Base-by-base conservation (phyloP, 2,888 invertebrate genomes). In the Busseola fusca region DNA sequence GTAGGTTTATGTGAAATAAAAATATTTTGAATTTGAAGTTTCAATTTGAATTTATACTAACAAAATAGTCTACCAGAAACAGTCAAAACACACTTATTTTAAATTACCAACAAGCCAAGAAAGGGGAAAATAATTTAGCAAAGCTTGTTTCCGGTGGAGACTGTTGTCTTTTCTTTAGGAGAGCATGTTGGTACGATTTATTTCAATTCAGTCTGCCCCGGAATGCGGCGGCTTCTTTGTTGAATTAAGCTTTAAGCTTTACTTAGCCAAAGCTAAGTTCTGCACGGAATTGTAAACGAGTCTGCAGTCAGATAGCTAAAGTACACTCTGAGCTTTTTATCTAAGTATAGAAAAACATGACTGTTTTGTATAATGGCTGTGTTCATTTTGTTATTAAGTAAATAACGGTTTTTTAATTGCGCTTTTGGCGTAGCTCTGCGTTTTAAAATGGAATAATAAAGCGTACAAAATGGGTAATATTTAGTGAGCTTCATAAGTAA, bases 171-270 rank as follows among this genome's bases (percentile, higher is more conserved):
- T 52, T 58, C 63, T 56, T 42, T 52, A 14, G 37, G 34, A 40
- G n/a, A 52, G 65, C 59, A 65, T 72, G 72, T 68, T 76, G 48
- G 66, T 48, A 52, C 69, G 58, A 81, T 81, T 64, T 81, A 78
- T 79, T 73, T 79, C 59, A 67, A 59, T 48, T 21, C 69, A 52
- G 69, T 66, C 69, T 69, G 56, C 40, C 52, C 27, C 45, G 45
- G 72, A 69, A 37, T 50, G 67, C 64, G 64, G 25, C 62, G 77
- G 59, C 78, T 81, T 69, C 78, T 82, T 80, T 80, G 79, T 80
- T 78, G 60, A 82, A 80, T 80, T 73, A 82, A 80, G 78, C 82
- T 77, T 64, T 76, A 81, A 81, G 82, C 78, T 79, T 72, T 81
- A 82, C 79, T 82, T 82, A 78, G 69, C 79, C 57, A 10, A n/a